Base-by-base conservation (phyloP, 2,113 vertebrate species). In the Perccottus glenii region DNA sequence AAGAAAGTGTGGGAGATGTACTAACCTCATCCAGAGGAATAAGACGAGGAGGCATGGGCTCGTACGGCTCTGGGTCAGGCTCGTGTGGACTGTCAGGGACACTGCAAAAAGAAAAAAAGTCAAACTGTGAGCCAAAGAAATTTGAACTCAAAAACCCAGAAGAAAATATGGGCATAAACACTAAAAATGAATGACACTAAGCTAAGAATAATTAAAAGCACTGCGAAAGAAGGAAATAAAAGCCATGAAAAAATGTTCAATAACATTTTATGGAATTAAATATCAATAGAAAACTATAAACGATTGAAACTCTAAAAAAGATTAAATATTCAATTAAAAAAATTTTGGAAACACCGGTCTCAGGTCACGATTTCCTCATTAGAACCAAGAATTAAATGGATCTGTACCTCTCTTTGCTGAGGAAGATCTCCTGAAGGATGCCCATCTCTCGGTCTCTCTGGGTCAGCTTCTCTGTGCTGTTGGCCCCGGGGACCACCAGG, bases 351-450 rank as follows among this genome's bases (percentile, higher is more conserved):
- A 27, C 19, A 27, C 19, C 19, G 19, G 19, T 27, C 19, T 27
- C 19, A 27, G 19, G 19, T 27, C 19, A 27, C 1, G 19, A 27
- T 27, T 27, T 27, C 19, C 19, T 27, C 19, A 2, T 27, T 27
- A 27, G 19, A 27, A 27, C 1, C 19, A 27, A n/a, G 1, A 27
- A 27, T 27, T 27, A 27, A 27, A 46, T 9, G 11, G 11, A 11
- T 3, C 1, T 12, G 0, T 67, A 98, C 97, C 96, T 98, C 62
- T 99, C 96, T 71, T 99, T 98, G 79, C 92, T 96, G 9, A 99
- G 91, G 83, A 98, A 99, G 70, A 99, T 93, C 84, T 99, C 97
- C 90, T 98, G 96, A 49, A 99, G 91, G 61, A 98, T 98, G 8
- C 96, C 95, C 82, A 96, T 98, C 84, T 96, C 97, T 0, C 97